Percentiles rank a stretch among this genome's conserved stretches.
Conservation (phyloP, 2,113 vertebrate species). For the Mormyrus lacerda region DNA sequence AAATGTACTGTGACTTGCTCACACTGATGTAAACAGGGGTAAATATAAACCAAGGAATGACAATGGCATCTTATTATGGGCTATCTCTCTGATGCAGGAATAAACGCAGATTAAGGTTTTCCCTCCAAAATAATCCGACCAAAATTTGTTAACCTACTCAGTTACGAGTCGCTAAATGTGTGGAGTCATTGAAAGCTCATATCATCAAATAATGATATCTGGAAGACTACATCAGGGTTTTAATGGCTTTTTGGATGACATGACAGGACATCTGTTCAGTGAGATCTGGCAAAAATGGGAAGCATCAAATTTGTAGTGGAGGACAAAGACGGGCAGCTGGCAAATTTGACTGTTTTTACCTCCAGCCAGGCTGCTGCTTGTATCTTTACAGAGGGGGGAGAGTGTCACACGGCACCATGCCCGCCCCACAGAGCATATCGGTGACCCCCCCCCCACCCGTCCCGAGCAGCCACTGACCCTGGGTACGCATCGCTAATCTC, state of each 20-base stretch:
- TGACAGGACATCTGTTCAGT: neutral
- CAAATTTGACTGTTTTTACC: neutral
- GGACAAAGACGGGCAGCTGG: neutral
- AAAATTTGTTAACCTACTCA: neutral
- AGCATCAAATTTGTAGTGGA: neutral
- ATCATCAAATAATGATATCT: neutral
- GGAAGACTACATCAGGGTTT: neutral
- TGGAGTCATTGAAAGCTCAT: neutral
- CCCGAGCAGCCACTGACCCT: conserved; percentile 3
- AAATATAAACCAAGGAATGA: neutral
- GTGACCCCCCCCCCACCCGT: neutral
- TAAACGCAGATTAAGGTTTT: neutral
- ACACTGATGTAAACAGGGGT: neutral
- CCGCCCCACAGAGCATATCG: neutral
- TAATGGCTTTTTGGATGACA: neutral
- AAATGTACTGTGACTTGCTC: neutral
- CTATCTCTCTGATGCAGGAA: neutral
- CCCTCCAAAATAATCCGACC: neutral
- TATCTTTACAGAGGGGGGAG: neutral
- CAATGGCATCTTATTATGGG: neutral
- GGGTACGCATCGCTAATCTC: conserved; percentile 30
- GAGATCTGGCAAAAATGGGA: conserved; percentile 5
- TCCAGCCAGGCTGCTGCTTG: neutral
- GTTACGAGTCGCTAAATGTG: neutral
- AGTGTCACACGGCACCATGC: neutral